A percentile compares a stretch with the other conserved stretches of the same genome.
Conservation (phyloP, 2,888 invertebrate species). For the Conus canariensis region DNA sequence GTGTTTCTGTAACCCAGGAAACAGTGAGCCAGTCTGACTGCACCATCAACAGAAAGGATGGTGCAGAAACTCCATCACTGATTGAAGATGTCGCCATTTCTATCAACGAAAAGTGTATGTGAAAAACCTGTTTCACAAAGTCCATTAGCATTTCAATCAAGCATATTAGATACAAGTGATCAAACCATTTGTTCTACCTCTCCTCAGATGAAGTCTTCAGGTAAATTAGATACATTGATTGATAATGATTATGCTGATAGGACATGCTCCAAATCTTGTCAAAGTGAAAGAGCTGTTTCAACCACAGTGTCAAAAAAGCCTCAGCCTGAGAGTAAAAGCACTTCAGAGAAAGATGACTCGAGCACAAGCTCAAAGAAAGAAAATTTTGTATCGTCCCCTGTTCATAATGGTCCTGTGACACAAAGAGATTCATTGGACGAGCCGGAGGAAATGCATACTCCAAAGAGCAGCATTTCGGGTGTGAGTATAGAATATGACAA, state of each 20-base stretch:
- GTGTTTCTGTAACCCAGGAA: not conserved
- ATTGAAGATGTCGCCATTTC: not conserved
- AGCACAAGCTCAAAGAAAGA: not conserved
- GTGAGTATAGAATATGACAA: not conserved
- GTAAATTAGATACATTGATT: not conserved
- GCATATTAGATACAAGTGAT: not conserved
- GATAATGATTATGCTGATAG: not conserved
- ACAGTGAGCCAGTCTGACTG: not conserved
- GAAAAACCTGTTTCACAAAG: not conserved
- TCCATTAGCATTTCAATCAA: not conserved
- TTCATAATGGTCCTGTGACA: conserved; percentile 20
- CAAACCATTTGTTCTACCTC: conserved; percentile 6
- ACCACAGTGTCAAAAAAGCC: not conserved
- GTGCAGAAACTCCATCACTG: not conserved
- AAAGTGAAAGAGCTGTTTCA: not conserved
- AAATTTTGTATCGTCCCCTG: not conserved
- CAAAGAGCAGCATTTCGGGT: not conserved
- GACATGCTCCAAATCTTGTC: not conserved
- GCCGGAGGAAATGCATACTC: not conserved
- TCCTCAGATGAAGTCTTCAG: not conserved
- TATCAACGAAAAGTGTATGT: conserved; percentile 9
- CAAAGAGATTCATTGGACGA: not conserved
- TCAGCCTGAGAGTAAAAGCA: not conserved
- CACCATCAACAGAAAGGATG: not conserved
- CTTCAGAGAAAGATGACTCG: not conserved